A percentile compares a stretch with the other conserved stretches of the same genome.
Evolutionary conservation across 1,140 invertebrate species (phyloP).

Genomic region (Drosophila miranda): DNA sequence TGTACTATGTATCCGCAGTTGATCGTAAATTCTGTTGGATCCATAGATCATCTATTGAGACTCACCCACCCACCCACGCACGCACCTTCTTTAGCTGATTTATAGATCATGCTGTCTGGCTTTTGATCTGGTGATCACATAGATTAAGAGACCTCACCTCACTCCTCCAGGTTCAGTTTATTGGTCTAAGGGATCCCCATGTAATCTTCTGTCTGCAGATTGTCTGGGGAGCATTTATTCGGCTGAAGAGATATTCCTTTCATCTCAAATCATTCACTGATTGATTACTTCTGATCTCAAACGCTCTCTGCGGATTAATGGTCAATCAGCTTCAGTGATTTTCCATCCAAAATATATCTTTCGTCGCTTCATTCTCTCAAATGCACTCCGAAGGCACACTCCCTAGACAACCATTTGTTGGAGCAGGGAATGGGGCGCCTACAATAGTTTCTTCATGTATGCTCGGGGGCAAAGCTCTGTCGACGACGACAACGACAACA

Average conservation of each 20-base stretch:
- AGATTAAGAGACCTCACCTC: not conserved
- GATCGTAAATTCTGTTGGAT: conserved; percentile 51
- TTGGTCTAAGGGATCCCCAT: not conserved
- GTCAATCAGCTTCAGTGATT: too few species aligned
- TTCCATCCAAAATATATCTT: too few species aligned
- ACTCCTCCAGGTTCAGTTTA: not conserved
- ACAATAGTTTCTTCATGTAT: conserved; percentile 6
- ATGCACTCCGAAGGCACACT: not conserved
- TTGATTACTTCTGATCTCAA: too few species aligned
- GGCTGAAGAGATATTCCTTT: too few species aligned
- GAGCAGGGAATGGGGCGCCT: not conserved
- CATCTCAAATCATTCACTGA: too few species aligned
- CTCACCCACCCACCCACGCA: conserved; percentile 11
- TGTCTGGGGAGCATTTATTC: too few species aligned
- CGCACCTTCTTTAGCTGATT: conserved; percentile 17
- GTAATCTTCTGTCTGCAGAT: too few species aligned
- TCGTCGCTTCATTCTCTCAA: too few species aligned
- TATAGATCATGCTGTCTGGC: conserved; percentile 18
- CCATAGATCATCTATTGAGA: conserved; percentile 52
- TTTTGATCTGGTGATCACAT: conserved; percentile 36
- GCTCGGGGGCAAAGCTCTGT: conserved; percentile 43
- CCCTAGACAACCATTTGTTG: conserved; percentile 25
- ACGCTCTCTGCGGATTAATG: too few species aligned
- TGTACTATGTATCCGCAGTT: conserved; percentile 15
- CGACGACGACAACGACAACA: conserved; percentile 31